Evolutionary conservation across 1,140 invertebrate genomes (phyloP).

Genomic region (Aphelinus atriplicis): DNA sequence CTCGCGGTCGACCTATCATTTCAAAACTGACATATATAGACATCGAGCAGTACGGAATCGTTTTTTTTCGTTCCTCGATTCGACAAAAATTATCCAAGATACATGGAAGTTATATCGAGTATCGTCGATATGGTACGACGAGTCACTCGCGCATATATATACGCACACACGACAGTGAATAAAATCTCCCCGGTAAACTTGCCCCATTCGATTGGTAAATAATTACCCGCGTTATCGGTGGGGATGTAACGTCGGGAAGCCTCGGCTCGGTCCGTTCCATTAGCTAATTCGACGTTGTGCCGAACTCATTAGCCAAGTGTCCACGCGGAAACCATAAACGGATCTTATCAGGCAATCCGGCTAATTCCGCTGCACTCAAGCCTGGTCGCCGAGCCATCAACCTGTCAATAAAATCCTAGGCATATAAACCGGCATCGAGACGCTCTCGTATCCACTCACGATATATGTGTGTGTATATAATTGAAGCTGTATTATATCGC

Average conservation of each 20-base stretch:
- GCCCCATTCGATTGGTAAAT: too few species aligned
- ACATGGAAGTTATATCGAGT: too few species aligned
- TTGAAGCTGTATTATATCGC: neutral
- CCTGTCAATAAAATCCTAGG: constrained; percentile 22
- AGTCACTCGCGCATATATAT: too few species aligned
- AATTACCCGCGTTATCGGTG: too few species aligned
- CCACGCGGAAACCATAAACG: constrained; percentile 8
- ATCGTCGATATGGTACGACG: too few species aligned
- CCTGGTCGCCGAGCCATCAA: neutral
- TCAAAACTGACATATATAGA: too few species aligned
- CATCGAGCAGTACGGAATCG: too few species aligned
- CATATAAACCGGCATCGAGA: neutral
- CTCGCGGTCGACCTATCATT: too few species aligned
- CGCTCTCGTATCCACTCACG: neutral
- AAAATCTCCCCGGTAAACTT: too few species aligned
- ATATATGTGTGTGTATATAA: constrained; percentile 5
- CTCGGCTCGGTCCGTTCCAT: neutral
- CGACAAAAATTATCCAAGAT: too few species aligned
- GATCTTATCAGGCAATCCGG: constrained; percentile 16
- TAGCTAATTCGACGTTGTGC: neutral
- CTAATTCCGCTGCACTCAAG: neutral
- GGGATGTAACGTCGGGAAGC: neutral
- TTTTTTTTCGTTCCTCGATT: too few species aligned
- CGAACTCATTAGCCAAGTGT: neutral
- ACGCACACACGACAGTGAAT: too few species aligned